Conservation (phyloP, 2,888 invertebrate genomes). For the Drosophila niveifrons region DNA sequence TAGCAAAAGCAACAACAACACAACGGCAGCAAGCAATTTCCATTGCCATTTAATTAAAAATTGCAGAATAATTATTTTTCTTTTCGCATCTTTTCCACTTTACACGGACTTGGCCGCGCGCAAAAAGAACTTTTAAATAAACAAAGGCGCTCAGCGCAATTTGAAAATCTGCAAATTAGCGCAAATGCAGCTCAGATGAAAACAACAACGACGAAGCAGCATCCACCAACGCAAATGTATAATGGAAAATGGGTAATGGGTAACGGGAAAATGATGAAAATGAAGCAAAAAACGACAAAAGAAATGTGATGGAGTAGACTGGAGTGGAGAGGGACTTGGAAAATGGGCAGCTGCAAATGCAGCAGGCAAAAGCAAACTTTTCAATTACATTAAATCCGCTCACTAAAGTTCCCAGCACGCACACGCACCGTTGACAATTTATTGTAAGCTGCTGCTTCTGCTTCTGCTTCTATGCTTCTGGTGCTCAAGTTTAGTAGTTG, state of each 20-base stretch:
- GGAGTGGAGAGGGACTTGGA: neutral
- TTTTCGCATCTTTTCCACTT: conserved; percentile 56
- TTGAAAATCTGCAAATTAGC: conserved; percentile 77
- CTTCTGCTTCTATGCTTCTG: no score
- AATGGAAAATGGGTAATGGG: conserved; percentile 21
- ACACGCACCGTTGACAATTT: conserved; percentile 76
- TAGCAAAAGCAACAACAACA: neutral
- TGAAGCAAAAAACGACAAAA: neutral
- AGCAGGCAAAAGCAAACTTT: conserved; percentile 59
- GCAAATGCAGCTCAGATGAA: conserved; percentile 58
- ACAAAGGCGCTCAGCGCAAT: conserved; percentile 66
- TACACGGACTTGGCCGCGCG: conserved; percentile 33
- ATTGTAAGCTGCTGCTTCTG: conserved; percentile 38
- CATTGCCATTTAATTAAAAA: conserved; percentile 81
- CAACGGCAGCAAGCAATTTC: conserved; percentile 61
- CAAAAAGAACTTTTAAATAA: conserved; percentile 61
- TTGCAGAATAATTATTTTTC: conserved; percentile 81
- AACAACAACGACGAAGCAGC: conserved; percentile 11
- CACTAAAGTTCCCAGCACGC: conserved; percentile 61
- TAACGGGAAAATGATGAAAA: conserved; percentile 16
- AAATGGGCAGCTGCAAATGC: conserved; percentile 34
- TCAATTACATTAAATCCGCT: conserved; percentile 77
- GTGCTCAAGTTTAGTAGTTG: conserved; percentile 25
- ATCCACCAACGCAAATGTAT: conserved; percentile 17
- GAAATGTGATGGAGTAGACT: conserved; percentile 8